A percentile compares a stretch with the other conserved stretches of the same genome.
These are phyloP conservation scores for Enoplosus armatus DNA, from an alignment of 2,797 vertebrate genomes.

Conservation along the genomic window DNA sequence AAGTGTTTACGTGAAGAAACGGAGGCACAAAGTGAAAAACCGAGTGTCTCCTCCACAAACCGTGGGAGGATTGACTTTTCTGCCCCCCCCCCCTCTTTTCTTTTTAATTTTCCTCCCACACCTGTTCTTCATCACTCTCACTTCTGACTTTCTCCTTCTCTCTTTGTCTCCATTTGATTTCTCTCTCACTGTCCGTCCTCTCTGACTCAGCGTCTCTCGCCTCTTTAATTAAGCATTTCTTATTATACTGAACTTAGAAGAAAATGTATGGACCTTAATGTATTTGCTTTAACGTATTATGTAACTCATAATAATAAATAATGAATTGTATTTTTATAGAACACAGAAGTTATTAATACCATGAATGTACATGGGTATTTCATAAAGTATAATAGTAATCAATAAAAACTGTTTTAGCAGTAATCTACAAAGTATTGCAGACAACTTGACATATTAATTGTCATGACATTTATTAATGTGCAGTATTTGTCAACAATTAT, in stretches of 20 bases:
- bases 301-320: too few relatives aligned
- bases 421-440: too few relatives aligned
- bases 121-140: slow-evolving; percentile 17
- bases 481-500: too few relatives aligned
- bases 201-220: not conserved
- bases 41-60: slow-evolving; percentile 27
- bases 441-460: too few relatives aligned
- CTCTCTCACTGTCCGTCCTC: not conserved
- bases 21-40: slow-evolving; percentile 14
- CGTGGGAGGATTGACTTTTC: slow-evolving; percentile 47
- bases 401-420: not conserved
- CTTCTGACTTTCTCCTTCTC: slow-evolving; percentile 27
- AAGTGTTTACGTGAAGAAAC: not conserved
- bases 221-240: not conserved
- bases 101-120: slow-evolving; percentile 55
- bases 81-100: slow-evolving; percentile 12
- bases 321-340: too few relatives aligned
- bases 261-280: too few relatives aligned
- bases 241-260: too few relatives aligned
- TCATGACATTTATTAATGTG: too few relatives aligned
- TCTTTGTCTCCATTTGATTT: slow-evolving; percentile 24
- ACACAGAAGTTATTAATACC: too few relatives aligned
- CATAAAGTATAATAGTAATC: not conserved
- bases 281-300: too few relatives aligned
- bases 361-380: not conserved